These are phyloP conservation scores for Lota lota DNA, from an alignment of 2,113 vertebrate species.

Conservation along the genomic window DNA sequence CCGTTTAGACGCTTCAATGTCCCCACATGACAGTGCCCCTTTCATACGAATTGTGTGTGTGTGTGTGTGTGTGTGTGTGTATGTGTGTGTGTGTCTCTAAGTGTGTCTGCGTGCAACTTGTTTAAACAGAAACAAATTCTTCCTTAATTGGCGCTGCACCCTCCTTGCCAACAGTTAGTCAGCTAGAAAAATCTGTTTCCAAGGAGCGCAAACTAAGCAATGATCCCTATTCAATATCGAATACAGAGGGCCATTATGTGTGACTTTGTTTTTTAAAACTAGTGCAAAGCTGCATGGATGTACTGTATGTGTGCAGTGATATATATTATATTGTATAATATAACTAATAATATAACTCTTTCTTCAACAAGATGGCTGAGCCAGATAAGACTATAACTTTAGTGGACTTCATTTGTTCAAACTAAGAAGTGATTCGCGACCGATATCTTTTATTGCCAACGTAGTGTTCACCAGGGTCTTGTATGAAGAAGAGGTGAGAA, in stretches of 20 bases:
- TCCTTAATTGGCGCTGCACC: slow-evolving; percentile 61
- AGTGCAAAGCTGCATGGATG: slow-evolving; percentile 16
- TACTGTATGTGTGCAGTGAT: not conserved
- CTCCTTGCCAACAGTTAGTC: slow-evolving; percentile 66
- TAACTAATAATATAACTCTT: no score
- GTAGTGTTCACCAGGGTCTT: not conserved
- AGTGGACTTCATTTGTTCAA: not conserved
- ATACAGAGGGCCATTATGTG: slow-evolving; percentile 58
- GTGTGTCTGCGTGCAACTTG: slow-evolving; percentile 30
- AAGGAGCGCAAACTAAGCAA: slow-evolving; percentile 55
- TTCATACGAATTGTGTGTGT: slow-evolving; percentile 52
- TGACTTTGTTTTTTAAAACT: slow-evolving; percentile 49
- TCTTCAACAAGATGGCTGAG: no score
- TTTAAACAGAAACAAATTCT: slow-evolving; percentile 61
- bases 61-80: slow-evolving; percentile 25
- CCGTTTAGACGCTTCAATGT: slow-evolving; percentile 42
- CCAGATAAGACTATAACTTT: no score
- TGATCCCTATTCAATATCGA: slow-evolving; percentile 53
- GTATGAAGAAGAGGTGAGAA: not conserved
- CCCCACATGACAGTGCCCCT: slow-evolving; percentile 51
- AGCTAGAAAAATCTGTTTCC: slow-evolving; percentile 64
- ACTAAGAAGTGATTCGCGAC: not conserved
- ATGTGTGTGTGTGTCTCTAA: slow-evolving; percentile 12
- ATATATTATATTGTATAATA: no score
- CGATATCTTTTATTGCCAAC: not conserved